These are phyloP conservation scores for Labeo calbasu DNA, from an alignment of 2,797 vertebrate species.

Conservation along the genomic window DNA sequence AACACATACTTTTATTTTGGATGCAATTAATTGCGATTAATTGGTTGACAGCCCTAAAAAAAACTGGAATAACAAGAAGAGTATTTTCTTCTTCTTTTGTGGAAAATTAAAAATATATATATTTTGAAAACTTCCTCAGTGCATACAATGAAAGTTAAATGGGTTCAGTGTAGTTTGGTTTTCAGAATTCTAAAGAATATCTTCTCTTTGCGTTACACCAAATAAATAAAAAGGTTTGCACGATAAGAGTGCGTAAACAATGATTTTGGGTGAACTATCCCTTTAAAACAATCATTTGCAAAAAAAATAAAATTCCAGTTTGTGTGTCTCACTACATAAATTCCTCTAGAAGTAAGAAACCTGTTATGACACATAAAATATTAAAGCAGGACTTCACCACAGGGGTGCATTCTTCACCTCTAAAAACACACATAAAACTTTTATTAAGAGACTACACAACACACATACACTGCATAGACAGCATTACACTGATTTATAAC, in stretches of 20 bases:
- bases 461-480: constrained; percentile 32
- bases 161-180: neutral
- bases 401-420: constrained; percentile 57
- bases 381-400: constrained; percentile 57
- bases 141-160: neutral
- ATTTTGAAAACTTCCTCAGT: neutral
- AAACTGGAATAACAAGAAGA: neutral
- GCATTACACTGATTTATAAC: constrained; percentile 70
- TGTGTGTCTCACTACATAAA: neutral
- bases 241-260: neutral
- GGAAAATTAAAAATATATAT: neutral
- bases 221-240: neutral
- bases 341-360: constrained; percentile 43
- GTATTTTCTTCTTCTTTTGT: neutral
- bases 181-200: neutral
- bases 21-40: too few relatives aligned
- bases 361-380: constrained; percentile 52
- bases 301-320: neutral
- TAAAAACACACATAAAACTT: constrained; percentile 52
- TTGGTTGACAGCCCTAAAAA: too few relatives aligned
- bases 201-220: neutral
- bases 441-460: constrained; percentile 65
- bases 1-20: too few relatives aligned
- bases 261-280: neutral
- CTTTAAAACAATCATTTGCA: neutral